Conservation (phyloP, 2,113 vertebrate genomes). For the Rattus norvegicus region GRCr8 NC_086022.1:161720001-161720500, state of each 20-base stretch:
- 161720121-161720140: background rate
- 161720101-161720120: background rate
- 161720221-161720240: background rate
- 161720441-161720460: background rate
- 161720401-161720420: no score
- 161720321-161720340: background rate
- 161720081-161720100: background rate
- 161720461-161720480: background rate
- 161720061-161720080: background rate
- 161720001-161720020: background rate
- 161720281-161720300: background rate
- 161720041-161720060: background rate
- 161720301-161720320: background rate
- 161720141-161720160: background rate
- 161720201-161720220: background rate
- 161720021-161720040: background rate
- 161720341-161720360: background rate
- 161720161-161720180: background rate
- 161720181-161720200: background rate
- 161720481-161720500: background rate
- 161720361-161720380: background rate
- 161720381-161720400: no score
- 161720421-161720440: background rate
- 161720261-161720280: background rate
- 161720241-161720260: background rate